Base-by-base conservation (phyloP, 2,797 vertebrate species). In the Xiphorhynchus erythropygius region DNA sequence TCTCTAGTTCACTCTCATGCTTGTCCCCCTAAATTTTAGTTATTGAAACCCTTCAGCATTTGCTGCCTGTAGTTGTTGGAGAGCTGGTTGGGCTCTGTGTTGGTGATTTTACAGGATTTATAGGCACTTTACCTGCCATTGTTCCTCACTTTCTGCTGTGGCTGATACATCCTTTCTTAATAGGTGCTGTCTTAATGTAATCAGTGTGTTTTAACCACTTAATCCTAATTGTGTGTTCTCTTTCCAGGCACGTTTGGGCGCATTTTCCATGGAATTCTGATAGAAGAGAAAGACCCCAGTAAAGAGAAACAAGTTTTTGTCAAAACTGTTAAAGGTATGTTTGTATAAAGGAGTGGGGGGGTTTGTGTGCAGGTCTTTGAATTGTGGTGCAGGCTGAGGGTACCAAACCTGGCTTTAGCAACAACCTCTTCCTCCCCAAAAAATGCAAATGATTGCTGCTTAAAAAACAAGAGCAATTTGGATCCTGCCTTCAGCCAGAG, bases 311-410 rank as follows among this genome's bases (percentile, higher is more conserved):
- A 98, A 93, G 98, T 99, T 93, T 99, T 99, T 98, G 99, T 99
- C 88, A 99, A 99, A 98, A 99, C 99, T 24, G 99, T 99, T 85
- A 99, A 99, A 99, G 99, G 99, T 99, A 98, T 13, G 97, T 37
- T 87, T 75, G 33, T 25, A 30, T 16, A 13, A 87, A 80, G 32
- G 63, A 18, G 11, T 35, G 37, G 11, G 49, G 0, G 9, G 4
- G 11, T 44, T 80, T 59, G 13, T 59, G 28, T 52, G 44, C 21
- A 10, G 18, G 28, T 74, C 39, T 25, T 57, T 37, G 60, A 21
- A 7, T 7, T 37, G 22, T 77, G 55, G 44, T 82, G n/a, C 4
- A 3, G 46, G 37, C 63, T 55, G 65, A 78, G 23, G 39, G 30
- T 53, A 27, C 57, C 52, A 69, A 17, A 70, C 46, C 42, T 55